A percentile compares a stretch with the other conserved stretches of the same genome.
phyloP scores from a whole-genome alignment of 2,113 vertebrate genomes.

The Brachypteracias leptosomus region DNA sequence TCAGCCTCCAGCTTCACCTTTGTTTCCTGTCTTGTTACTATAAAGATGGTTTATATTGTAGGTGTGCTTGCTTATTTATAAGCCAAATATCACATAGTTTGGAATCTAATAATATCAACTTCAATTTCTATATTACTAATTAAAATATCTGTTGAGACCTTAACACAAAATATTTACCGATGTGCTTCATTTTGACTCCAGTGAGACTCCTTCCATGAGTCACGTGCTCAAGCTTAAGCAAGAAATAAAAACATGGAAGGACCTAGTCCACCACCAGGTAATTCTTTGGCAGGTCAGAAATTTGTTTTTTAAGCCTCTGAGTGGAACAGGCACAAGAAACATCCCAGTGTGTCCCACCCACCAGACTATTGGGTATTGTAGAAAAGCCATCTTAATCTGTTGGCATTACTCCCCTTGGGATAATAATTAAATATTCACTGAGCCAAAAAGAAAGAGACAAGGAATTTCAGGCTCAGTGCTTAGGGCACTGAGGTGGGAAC shows the following conservation, averaged over 20 bases:
- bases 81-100: neutral
- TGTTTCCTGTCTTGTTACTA: neutral
- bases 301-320: neutral
- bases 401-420: neutral
- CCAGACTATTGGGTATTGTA: neutral
- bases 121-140: neutral
- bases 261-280: neutral
- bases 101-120: neutral
- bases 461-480: neutral
- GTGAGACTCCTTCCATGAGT: neutral
- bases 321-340: neutral
- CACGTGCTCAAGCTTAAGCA: neutral
- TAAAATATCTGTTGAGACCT: neutral
- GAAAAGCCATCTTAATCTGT: neutral
- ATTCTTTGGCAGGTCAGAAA: neutral
- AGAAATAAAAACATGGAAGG: neutral
- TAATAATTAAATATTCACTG: conserved; percentile 30
- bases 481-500: neutral
- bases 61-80: neutral
- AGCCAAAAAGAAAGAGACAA: neutral
- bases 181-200: neutral
- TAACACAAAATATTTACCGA: neutral
- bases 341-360: neutral
- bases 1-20: neutral
- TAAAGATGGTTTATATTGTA: neutral